phyloP scores from a whole-genome alignment of 1,140 invertebrate species.

The Caenorhabditis briggsae region DNA sequence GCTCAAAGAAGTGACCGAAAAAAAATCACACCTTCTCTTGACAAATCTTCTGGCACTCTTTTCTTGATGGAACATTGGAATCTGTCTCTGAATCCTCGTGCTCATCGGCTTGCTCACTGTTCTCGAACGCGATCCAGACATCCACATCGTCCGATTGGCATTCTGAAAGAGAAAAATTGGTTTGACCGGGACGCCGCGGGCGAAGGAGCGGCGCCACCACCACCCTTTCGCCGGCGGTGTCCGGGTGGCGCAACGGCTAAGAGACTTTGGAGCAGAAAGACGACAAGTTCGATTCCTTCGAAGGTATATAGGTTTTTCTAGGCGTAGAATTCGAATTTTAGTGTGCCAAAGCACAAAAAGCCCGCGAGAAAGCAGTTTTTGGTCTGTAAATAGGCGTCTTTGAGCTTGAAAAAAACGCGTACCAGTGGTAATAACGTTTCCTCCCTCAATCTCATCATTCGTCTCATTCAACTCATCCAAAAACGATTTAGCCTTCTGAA shows the following conservation, averaged over 20 bases:
- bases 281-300: too few relatives aligned
- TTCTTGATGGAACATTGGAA: slow-evolving; percentile 2
- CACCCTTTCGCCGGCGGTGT: too few relatives aligned
- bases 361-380: neutral
- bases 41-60: slow-evolving; percentile 57
- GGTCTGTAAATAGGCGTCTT: too few relatives aligned
- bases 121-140: slow-evolving; percentile 63
- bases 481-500: slow-evolving; percentile 33
- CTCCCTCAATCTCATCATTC: neutral
- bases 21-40: slow-evolving; percentile 34
- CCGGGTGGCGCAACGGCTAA: too few relatives aligned
- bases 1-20: neutral
- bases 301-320: too few relatives aligned
- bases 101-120: slow-evolving; percentile 47
- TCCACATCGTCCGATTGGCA: slow-evolving; percentile 46
- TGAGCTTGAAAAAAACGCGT: too few relatives aligned
- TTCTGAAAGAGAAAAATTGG: slow-evolving; percentile 9
- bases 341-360: too few relatives aligned
- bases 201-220: too few relatives aligned
- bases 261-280: too few relatives aligned
- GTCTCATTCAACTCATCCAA: slow-evolving; percentile 35
- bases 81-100: neutral
- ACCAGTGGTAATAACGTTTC: neutral
- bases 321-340: too few relatives aligned
- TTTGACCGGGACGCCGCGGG: too few relatives aligned